Base-by-base conservation (phyloP, 2,888 invertebrate species). In the Shargacucullia verbasci region DNA sequence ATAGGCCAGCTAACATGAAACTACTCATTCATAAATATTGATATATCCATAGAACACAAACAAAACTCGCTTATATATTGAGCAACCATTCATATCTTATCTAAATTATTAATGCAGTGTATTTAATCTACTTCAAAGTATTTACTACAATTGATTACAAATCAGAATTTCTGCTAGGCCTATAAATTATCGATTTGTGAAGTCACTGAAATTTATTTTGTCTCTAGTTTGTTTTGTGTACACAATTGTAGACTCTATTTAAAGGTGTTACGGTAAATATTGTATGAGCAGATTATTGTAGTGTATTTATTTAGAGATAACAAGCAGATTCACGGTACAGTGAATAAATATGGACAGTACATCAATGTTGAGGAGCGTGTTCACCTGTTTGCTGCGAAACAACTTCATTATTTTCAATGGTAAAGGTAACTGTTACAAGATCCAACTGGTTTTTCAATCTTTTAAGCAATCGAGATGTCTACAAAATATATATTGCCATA, bases 271-370 rank as follows among this genome's bases (percentile, higher is more conserved):
- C 34, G 29, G 33, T n/a, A n/a, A n/a, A 6, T 40, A n/a, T 12
- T 9, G 11, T 15, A n/a, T 14, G 13, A 40, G 15, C 57, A 44
- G 25, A 29, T 9, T 29, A 11, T n/a, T 11, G 14, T 33, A 9
- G 49, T 43, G 44, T 59, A 48, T 66, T 74, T 74, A 63, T 55
- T 67, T 54, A 54, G 31, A 67, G 41, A 61, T 71, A 76, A 72
- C 69, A 70, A 73, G 67, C 63, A 66, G 73, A 73, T 76, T 72
- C 68, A 70, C 59, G 55, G 55, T 56, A 58, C 48, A 50, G 48
- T 59, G 62, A 58, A 58, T 67, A 57, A 63, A 60, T 68, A 68
- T 73, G 52, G 53, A 56, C 60, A 54, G 53, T 70, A 62, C 63
- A 68, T 74, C 62, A 66, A 55, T 49, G 46, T 64, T 48, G 38